Evolutionary conservation across 1,140 invertebrate species (phyloP).

Genomic region (Coenobita brevimanus): DNA sequence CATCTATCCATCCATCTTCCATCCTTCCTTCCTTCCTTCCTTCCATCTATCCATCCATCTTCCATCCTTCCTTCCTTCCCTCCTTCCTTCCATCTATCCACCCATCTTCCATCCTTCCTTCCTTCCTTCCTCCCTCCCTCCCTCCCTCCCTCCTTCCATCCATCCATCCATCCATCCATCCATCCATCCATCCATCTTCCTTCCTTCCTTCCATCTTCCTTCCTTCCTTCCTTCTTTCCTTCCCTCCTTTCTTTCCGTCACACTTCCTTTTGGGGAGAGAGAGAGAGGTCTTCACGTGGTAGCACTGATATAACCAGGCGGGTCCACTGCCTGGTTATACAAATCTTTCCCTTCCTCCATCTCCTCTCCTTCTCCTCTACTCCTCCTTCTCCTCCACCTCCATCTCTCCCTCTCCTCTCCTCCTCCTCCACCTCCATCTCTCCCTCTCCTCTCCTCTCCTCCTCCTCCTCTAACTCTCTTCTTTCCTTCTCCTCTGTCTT

Average conservation of each 20-base stretch:
- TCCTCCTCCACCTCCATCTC: neutral
- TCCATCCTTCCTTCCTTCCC: slow-evolving; percentile 6
- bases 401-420: neutral
- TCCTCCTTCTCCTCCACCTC: too few relatives aligned
- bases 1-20: neutral
- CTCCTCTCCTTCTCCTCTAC: too few relatives aligned
- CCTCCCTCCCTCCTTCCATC: neutral
- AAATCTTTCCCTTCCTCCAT: too few relatives aligned
- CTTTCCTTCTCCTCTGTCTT: neutral
- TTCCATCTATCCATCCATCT: neutral
- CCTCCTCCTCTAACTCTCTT: neutral
- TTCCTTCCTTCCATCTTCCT: too few relatives aligned
- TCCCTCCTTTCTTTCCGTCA: too few relatives aligned
- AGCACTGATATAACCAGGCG: too few relatives aligned
- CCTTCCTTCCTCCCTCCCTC: slow-evolving; percentile 2
- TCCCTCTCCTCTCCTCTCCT: neutral
- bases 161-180: neutral
- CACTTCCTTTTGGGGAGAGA: too few relatives aligned
- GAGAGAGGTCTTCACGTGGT: too few relatives aligned
- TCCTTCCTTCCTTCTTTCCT: too few relatives aligned
- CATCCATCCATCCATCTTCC: too few relatives aligned
- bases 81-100: neutral
- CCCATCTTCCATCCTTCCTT: too few relatives aligned
- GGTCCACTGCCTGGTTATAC: too few relatives aligned
- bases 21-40: neutral